phyloP scores from a whole-genome alignment of 2,797 vertebrate species.

The Zenarchopterus dispar region DNA sequence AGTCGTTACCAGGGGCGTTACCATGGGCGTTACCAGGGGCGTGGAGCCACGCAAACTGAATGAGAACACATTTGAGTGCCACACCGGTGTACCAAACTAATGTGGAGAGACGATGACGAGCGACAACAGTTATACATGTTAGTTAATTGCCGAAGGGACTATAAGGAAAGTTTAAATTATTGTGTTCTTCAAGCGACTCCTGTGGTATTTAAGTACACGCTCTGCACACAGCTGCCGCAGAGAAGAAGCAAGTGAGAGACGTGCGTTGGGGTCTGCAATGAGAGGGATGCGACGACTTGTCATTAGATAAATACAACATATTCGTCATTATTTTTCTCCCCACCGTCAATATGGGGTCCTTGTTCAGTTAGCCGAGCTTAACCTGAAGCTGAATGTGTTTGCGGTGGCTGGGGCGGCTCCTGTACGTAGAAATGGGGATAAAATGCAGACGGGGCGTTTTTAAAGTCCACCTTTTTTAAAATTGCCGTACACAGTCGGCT shows the following conservation, averaged over 20 bases:
- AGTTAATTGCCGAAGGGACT: constrained; percentile 14
- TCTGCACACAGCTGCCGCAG: constrained; percentile 16
- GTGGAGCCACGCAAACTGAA: constrained; percentile 69
- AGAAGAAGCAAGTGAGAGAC: constrained; percentile 16
- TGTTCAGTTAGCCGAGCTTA: constrained; percentile 1
- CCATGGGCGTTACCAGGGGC: constrained; percentile 72
- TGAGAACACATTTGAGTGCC: constrained; percentile 57
- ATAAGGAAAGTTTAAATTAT: neutral
- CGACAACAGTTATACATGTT: constrained; percentile 26
- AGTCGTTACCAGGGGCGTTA: constrained; percentile 68
- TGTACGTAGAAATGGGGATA: constrained; percentile 31
- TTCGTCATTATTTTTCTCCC: neutral
- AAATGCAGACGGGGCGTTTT: constrained; percentile 63
- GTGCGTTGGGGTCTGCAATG: constrained; percentile 23
- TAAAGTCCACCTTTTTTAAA: constrained; percentile 54
- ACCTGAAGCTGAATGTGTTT: constrained; percentile 4
- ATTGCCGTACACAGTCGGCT: constrained; percentile 40
- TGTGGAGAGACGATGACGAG: constrained; percentile 28
- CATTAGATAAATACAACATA: constrained; percentile 39
- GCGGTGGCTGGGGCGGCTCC: neutral
- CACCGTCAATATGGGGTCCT: constrained; percentile 1
- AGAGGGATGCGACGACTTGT: constrained; percentile 50
- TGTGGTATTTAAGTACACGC: constrained; percentile 22
- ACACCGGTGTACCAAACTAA: constrained; percentile 33
- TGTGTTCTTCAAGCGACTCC: constrained; percentile 17